phyloP scores from a whole-genome alignment of 2,888 invertebrate species.

The Clivina fossor region DNA sequence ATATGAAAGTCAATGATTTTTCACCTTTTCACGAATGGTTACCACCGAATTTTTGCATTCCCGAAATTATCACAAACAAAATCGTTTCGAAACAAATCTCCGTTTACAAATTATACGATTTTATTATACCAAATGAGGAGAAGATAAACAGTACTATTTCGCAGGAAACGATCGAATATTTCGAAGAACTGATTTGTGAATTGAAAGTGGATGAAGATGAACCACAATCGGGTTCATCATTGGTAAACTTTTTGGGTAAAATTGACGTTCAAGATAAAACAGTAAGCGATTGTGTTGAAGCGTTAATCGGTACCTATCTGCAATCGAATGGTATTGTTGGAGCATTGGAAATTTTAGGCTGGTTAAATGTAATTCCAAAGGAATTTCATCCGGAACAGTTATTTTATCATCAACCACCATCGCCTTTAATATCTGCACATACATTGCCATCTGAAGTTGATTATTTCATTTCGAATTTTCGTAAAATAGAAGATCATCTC shows the following conservation, averaged over 20 bases:
- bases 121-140: slow-evolving; percentile 55
- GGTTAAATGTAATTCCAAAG: slow-evolving; percentile 56
- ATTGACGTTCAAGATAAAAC: slow-evolving; percentile 64
- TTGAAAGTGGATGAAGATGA: slow-evolving; percentile 40
- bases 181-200: slow-evolving; percentile 44
- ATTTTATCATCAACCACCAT: slow-evolving; percentile 45
- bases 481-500: slow-evolving; percentile 63
- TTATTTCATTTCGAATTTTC: slow-evolving; percentile 45
- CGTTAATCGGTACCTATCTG: slow-evolving; percentile 78
- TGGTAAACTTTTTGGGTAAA: slow-evolving; percentile 54
- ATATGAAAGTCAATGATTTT: slow-evolving; percentile 67
- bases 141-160: slow-evolving; percentile 46
- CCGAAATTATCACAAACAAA: slow-evolving; percentile 54
- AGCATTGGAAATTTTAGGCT: slow-evolving; percentile 62
- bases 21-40: slow-evolving; percentile 72
- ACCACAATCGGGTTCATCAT: slow-evolving; percentile 31
- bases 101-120: slow-evolving; percentile 53
- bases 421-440: slow-evolving; percentile 51
- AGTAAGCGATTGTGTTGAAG: slow-evolving; percentile 83
- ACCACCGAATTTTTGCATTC: slow-evolving; percentile 74
- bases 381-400: slow-evolving; percentile 45
- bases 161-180: slow-evolving; percentile 41
- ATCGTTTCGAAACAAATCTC: slow-evolving; percentile 53
- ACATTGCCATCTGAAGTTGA: slow-evolving; percentile 54
- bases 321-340: slow-evolving; percentile 53